A percentile compares a stretch with the other conserved stretches of the same genome.
Evolutionary conservation across 2,797 vertebrate species (phyloP).

Genomic region (Phalanger gymnotis): DNA sequence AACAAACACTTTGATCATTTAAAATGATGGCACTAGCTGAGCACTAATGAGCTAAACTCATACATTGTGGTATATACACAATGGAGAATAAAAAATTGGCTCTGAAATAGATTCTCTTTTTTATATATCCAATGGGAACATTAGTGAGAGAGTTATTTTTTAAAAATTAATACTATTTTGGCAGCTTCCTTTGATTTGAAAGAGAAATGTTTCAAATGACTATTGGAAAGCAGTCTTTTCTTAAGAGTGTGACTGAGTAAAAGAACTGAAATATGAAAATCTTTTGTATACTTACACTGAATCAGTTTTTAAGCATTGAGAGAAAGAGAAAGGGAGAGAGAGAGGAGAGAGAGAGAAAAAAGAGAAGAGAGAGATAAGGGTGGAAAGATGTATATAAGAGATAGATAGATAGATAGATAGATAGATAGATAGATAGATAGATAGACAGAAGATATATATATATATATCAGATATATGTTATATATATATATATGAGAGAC

Average conservation of each 20-base stretch:
- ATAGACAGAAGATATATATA: no score
- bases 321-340: not conserved
- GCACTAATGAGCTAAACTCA: conserved; percentile 71
- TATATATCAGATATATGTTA: no score
- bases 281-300: not conserved
- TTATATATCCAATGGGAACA: conserved; percentile 65
- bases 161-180: conserved; percentile 70
- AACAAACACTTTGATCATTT: conserved; percentile 76
- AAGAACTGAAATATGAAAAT: conserved; percentile 30
- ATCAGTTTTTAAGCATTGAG: not conserved
- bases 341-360: not conserved
- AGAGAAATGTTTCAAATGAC: conserved; percentile 58
- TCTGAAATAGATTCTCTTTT: conserved; percentile 41
- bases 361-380: no score
- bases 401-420: no score
- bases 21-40: conserved; percentile 68
- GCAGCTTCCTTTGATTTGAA: conserved; percentile 57
- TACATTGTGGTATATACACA: conserved; percentile 59
- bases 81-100: conserved; percentile 61
- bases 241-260: conserved; percentile 32
- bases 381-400: no score
- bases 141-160: conserved; percentile 54
- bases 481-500: no score
- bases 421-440: no score
- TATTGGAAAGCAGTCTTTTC: not conserved